Conservation (phyloP, 2,888 invertebrate genomes). For the Rosalia funebris region DNA sequence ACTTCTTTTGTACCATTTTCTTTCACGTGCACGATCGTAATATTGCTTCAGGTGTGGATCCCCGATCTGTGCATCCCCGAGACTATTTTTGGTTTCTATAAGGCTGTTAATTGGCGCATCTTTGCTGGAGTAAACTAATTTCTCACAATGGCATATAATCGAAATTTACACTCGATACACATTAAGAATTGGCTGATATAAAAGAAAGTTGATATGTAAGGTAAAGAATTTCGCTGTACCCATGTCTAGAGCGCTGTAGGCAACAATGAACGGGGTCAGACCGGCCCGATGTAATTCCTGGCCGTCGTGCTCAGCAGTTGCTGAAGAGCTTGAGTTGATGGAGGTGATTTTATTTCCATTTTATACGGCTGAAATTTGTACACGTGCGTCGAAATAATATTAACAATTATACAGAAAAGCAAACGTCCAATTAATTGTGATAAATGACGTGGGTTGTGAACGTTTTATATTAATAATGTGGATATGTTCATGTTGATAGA, state of each 20-base stretch:
- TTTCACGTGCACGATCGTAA: too few relatives aligned
- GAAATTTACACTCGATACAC: background rate
- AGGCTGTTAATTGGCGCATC: too few relatives aligned
- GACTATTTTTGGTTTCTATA: too few relatives aligned
- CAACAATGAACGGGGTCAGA: conserved; percentile 48
- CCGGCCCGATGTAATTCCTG: conserved; percentile 37
- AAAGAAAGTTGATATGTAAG: conserved; percentile 44
- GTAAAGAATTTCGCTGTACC: conserved; percentile 45
- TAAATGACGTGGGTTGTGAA: conserved; percentile 2
- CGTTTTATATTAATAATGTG: conserved; percentile 9
- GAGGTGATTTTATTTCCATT: conserved; percentile 9
- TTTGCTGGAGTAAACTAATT: too few relatives aligned
- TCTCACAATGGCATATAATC: too few relatives aligned
- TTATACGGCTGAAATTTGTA: conserved; percentile 12
- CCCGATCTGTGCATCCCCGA: too few relatives aligned
- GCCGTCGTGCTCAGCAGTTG: conserved; percentile 29
- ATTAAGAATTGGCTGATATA: conserved; percentile 39
- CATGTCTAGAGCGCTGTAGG: conserved; percentile 45
- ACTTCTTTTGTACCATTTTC: too few relatives aligned
- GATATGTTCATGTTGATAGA: background rate
- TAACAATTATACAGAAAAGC: background rate
- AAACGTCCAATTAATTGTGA: background rate
- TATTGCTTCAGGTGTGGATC: too few relatives aligned
- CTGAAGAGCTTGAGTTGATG: conserved; percentile 12
- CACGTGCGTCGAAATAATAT: conserved; percentile 15